Evolutionary conservation across 2,888 invertebrate species (phyloP).

Genomic region (Craniophora ligustri): DNA sequence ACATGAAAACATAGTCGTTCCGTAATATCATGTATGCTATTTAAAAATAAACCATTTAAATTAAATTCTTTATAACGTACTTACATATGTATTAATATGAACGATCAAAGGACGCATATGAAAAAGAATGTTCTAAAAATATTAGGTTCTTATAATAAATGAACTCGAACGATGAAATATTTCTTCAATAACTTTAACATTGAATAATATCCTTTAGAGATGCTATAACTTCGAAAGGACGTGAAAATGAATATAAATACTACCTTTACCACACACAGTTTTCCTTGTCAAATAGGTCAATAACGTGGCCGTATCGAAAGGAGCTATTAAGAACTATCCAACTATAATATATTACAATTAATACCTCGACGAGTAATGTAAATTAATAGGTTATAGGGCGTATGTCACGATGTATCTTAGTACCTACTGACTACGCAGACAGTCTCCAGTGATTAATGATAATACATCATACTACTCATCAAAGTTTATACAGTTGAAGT

Average conservation of each 20-base stretch:
- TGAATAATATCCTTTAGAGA: too few species aligned
- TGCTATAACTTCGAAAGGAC: neutral
- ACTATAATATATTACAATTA: slow-evolving; percentile 22
- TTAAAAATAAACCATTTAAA: too few species aligned
- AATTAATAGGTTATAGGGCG: slow-evolving; percentile 4
- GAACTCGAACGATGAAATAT: too few species aligned
- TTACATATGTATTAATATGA: too few species aligned
- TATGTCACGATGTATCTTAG: slow-evolving; percentile 12
- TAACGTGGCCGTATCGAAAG: neutral
- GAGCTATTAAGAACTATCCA: neutral
- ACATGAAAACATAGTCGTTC: too few species aligned
- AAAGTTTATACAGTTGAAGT: slow-evolving; percentile 12
- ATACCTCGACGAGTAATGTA: slow-evolving; percentile 6
- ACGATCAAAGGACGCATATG: too few species aligned
- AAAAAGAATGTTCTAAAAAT: too few species aligned
- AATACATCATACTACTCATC: slow-evolving; percentile 45
- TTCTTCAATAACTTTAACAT: too few species aligned
- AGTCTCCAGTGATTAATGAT: slow-evolving; percentile 40
- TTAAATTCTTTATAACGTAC: too few species aligned
- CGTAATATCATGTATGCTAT: too few species aligned
- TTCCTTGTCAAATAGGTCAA: neutral
- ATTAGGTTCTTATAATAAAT: too few species aligned
- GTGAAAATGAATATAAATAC: neutral
- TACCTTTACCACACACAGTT: neutral
- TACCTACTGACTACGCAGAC: slow-evolving; percentile 6